Evolutionary conservation across 2,797 vertebrate genomes (phyloP).

Genomic region (Percopsis omiscomaycus): DNA sequence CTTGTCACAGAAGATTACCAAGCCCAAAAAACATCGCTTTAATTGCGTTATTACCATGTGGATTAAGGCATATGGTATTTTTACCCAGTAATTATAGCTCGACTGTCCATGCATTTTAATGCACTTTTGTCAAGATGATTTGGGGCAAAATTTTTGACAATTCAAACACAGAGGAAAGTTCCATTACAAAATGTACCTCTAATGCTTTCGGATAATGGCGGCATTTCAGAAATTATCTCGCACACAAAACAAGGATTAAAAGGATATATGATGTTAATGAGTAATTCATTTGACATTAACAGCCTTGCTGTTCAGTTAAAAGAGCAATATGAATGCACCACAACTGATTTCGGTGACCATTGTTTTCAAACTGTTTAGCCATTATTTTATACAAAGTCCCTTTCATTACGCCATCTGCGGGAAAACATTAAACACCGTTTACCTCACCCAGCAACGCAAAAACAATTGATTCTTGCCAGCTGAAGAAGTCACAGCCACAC

Average conservation of each 20-base stretch:
- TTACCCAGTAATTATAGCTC: constrained; percentile 74
- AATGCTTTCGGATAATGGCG: constrained; percentile 50
- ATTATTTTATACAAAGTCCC: not conserved
- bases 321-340: constrained; percentile 11
- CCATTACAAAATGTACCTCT: constrained; percentile 45
- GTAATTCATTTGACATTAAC: constrained; percentile 52
- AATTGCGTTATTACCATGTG: constrained; percentile 80
- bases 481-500: not conserved
- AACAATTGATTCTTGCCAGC: not conserved
- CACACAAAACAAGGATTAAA: constrained; percentile 55
- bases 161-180: constrained; percentile 47
- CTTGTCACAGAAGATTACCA: constrained; percentile 80
- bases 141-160: constrained; percentile 53
- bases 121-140: constrained; percentile 62
- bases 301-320: constrained; percentile 37
- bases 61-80: constrained; percentile 77
- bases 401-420: not conserved
- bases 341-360: not conserved
- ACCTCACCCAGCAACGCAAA: not conserved
- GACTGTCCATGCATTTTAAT: constrained; percentile 71
- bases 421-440: not conserved
- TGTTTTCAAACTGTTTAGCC: no score
- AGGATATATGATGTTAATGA: constrained; percentile 48
- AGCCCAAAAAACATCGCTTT: constrained; percentile 77
- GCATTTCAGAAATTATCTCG: constrained; percentile 43